Base-by-base conservation (phyloP, 2,113 vertebrate genomes). In the Myiozetetes cayanensis region DNA sequence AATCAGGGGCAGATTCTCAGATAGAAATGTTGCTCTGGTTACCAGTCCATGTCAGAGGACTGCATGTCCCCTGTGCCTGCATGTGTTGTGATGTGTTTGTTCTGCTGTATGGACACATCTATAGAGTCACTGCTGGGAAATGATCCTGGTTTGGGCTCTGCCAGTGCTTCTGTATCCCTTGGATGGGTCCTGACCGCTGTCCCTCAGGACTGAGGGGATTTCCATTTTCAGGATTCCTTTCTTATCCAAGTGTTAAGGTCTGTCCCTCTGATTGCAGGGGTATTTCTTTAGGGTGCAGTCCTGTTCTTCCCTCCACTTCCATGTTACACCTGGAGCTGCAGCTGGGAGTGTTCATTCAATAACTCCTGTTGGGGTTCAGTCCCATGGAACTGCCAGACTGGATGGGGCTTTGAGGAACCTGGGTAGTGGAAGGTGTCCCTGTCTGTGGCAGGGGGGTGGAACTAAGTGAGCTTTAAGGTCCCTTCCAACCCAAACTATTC, bases 221-320 rank as follows among this genome's bases (percentile, higher is more conserved):
- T 18, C 14, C 37, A 14, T 3, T 49, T 14, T 46, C 62, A 44
- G 67, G 33, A 25, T 58, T 72, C 16, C 19, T 10, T 28, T 50
- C 31, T 63, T 27, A 33, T 12, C 2, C 1, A 2, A 55, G 61
- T 0, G 0, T 12, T 31, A 30, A 5, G 7, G 9, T 56, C 27
- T 77, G 61, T 16, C 44, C 22, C 28, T 53, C 18, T 43, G 22
- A 4, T 6, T n/a, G 61, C 37, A 53, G 53, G 22, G 59, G 1
- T 21, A 15, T 28, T 68, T 68, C 41, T 43, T 62, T 14, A 13
- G 14, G 30, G 47, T 16, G 21, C 27, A 25, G 56, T 7, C 28
- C 31, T 58, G 8, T 25, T 79, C 58, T 88, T 70, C 53, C 30
- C 30, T 33, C 30, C 19, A 3, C 21, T 56, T 46, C 9, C 24